Conservation (phyloP, 2,888 invertebrate genomes). For the Bombylius discolor region DNA sequence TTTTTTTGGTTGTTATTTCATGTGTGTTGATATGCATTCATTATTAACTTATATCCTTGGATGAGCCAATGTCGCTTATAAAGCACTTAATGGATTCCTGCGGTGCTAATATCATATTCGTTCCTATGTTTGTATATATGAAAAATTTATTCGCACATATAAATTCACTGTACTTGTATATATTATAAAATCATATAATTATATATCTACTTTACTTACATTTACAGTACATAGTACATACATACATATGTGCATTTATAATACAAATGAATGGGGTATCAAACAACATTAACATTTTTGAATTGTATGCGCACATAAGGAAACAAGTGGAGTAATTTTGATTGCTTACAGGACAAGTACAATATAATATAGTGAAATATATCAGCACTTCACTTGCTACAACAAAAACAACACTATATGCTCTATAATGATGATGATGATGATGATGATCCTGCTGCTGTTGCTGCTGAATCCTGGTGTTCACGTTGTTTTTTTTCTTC, state of each 20-base stretch:
- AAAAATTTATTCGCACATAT: not conserved
- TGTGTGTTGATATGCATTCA: not conserved
- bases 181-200: too few species aligned
- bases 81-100: not conserved
- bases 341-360: conserved; percentile 11
- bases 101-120: not conserved
- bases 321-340: conserved; percentile 14
- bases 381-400: conserved; percentile 1
- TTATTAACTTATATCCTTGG: not conserved
- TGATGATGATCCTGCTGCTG: too few species aligned
- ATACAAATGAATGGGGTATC: too few species aligned
- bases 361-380: conserved; percentile 5
- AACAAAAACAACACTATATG: too few species aligned
- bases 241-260: too few species aligned
- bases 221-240: too few species aligned
- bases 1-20: too few species aligned
- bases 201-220: too few species aligned
- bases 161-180: too few species aligned
- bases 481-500: too few species aligned
- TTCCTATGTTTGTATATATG: not conserved
- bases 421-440: too few species aligned
- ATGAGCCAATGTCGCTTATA: not conserved
- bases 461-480: too few species aligned
- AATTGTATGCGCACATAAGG: conserved; percentile 1
- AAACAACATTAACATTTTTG: not conserved